Percentiles rank a stretch among this genome's conserved stretches.
Conservation (phyloP, 2,888 invertebrate species). For the Scaptomyza reducta region DNA sequence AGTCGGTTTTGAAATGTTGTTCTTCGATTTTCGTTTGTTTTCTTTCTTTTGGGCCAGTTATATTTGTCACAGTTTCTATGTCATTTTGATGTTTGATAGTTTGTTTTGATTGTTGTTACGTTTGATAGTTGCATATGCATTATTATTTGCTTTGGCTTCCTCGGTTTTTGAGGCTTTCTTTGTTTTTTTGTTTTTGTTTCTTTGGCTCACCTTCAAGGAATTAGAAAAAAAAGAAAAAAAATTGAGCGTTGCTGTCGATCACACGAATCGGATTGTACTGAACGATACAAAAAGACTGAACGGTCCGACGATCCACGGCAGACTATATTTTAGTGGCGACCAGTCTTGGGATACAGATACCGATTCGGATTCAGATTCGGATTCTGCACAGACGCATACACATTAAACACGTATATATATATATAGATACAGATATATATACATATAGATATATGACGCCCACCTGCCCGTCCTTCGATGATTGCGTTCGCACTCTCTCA, state of each 20-base stretch:
- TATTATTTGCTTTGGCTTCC: constrained; percentile 9
- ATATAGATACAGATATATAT: constrained; percentile 6
- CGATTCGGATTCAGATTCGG: constrained; percentile 51
- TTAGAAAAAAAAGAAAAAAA: constrained; percentile 81
- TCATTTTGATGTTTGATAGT: not conserved
- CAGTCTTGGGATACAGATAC: constrained; percentile 80
- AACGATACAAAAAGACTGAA: constrained; percentile 84
- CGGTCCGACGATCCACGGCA: constrained; percentile 85
- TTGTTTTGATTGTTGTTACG: not conserved
- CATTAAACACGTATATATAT: not conserved
- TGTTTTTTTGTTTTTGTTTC: not conserved
- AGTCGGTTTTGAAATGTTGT: not conserved
- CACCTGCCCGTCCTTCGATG: constrained; percentile 71
- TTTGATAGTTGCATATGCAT: not conserved
- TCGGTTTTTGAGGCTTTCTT: constrained; percentile 5
- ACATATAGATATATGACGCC: constrained; percentile 43
- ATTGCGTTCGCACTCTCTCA: constrained; percentile 19
- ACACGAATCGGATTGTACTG: constrained; percentile 83
- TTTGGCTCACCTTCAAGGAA: constrained; percentile 84
- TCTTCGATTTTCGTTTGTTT: not conserved
- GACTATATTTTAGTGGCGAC: constrained; percentile 83
- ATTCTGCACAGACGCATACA: constrained; percentile 44
- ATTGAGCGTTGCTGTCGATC: constrained; percentile 83
- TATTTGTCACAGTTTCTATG: not conserved
- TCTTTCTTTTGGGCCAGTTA: constrained; percentile 1